Base-by-base conservation (phyloP, 1,140 invertebrate species). In the Meloidogyne exigua region DNA sequence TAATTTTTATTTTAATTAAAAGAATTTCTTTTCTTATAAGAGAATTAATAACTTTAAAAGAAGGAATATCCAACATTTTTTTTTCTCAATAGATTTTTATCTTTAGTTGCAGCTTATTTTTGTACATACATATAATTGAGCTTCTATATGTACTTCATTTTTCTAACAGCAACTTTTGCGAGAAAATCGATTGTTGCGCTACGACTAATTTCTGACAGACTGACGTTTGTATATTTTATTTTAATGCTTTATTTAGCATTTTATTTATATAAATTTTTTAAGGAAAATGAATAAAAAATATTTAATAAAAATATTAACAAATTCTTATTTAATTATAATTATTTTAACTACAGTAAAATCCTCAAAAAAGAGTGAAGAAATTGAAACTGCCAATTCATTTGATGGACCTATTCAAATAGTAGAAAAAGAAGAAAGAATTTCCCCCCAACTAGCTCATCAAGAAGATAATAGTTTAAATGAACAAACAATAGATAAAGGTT, bases 401-500 rank as follows among this genome's bases (percentile, higher is more conserved):
- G 49, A 57, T 57, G 49, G 49, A 57, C 49, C 49, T 9, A n/a
- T 57, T 57, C 49, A 57, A n/a, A 7, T 57, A n/a, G 49, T 57
- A n/a, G 49, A 57, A 57, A 57, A 57, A n/a, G 49, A 57, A 57
- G 49, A 57, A 57, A 57, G n/a, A 57, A n/a, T 57, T n/a, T n/a
- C 49, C 7, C 49, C 18, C 21, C 49, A 57, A 21, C 13, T 57
- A 57, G 13, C 49, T 57, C 18, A 57, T n/a, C 49, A 57, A 57
- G 49, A 57, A 7, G 49, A 57, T n/a, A 44, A 44, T 44, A 57
- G 21, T 57, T 57, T 57, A 21, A 57, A 57, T 57, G 7, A 57
- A n/a, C 13, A n/a, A n/a, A n/a, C 7, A n/a, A 57, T 39, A 0
- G 36, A n/a, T 57, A 57, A 57, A 21, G 49, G 49, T 57, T n/a